Evolutionary conservation across 1,140 invertebrate species (phyloP), one percentile per base, ranked within the genome.

Genomic region (Sogatella furcifera): DNA sequence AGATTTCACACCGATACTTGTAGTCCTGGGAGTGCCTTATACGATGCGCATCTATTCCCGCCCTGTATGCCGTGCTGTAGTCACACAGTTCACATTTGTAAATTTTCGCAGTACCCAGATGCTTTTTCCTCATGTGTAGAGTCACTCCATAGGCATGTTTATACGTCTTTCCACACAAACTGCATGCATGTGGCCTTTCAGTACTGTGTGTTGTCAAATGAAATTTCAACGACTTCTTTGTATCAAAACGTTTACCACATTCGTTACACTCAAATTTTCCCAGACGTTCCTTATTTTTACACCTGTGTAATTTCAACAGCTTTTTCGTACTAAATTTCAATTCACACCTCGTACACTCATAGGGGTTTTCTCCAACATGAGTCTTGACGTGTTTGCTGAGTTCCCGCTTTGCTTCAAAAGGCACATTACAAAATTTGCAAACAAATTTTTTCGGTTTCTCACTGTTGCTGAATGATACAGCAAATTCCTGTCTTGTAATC

Each of bases 151-250:
- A 70, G 2, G 64, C 71, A 1, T 77, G 70, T 3, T 78, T 74
- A 68, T 80, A 81, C 0, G 67, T 62, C 34, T 76, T 76, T 6
- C 64, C 57, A 68, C 80, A 81, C 8, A 72, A 62, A 1, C 72
- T 64, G 65, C 80, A 81, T 5, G 70, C 61, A 66, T 77, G 75
- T 0, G 80, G 79, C 2, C 77, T 73, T 0, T 68, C 70, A 3
- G 72, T 70, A 15, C 69, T 71, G 68, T 82, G 80, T 10, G 75
- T 54, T 6, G 77, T 68, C 21, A 74, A 65, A 24, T 79, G 76
- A 8, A 73, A 70, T 5, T 80, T 76, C 63, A 80, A 76, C 0
- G 78, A 72, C 62, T 74, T 76, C 61, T 78, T 77, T 4, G 72
- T 68, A 28, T 65, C 61, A 57, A 81, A 77, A 14, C 65, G 65